Evolutionary conservation across 2,888 invertebrate genomes (phyloP), one percentile per base, ranked within the genome.

Genomic region (Caenorhabditis zanzibari): DNA sequence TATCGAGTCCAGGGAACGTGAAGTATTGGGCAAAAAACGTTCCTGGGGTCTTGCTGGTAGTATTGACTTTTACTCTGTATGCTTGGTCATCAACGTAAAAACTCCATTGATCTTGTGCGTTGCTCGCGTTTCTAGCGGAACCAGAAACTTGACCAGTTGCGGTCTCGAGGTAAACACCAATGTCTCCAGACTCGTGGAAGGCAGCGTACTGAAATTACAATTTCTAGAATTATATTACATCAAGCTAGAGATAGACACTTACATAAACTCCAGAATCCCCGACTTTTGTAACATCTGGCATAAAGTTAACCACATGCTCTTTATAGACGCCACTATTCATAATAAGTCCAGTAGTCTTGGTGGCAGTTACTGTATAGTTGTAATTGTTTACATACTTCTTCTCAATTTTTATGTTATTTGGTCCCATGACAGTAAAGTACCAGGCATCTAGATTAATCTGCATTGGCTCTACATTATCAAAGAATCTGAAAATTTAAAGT

Each of bases 401-500:
- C 61, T n/a, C 38, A 19, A 61, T 61, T 12, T 24, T 2, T 12
- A 61, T 38, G 22, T 41, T 61, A 1, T 38, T 12, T 2, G 61
- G 61, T 1, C 41, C 61, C 22, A 41, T 38, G 19, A 26, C 35
- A 22, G 22, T 19, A 38, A 61, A 38, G 38, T 61, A 61, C 61
- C 61, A 61, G 12, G n/a, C 35, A 14, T 61, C 38, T 0, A 61
- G 38, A 19, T 19, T 14, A 32, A 61, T 61, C 22, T 61, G 61
- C 3, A 74, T 35, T 7, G 74, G 74, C 19, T 74, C 74, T 4
- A 74, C 32, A 24, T 74, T 26, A 14, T 74, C 74, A 28, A 74
- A 74, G 19, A 54, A 64, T 24, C 49, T 47, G 12, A 32, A 28
- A 19, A 10, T 12, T 12, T n/a, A n/a, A n/a, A n/a, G n/a, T n/a